Evolutionary conservation across 2,888 invertebrate species (phyloP).

Genomic region (Ormyrus pomaceus): DNA sequence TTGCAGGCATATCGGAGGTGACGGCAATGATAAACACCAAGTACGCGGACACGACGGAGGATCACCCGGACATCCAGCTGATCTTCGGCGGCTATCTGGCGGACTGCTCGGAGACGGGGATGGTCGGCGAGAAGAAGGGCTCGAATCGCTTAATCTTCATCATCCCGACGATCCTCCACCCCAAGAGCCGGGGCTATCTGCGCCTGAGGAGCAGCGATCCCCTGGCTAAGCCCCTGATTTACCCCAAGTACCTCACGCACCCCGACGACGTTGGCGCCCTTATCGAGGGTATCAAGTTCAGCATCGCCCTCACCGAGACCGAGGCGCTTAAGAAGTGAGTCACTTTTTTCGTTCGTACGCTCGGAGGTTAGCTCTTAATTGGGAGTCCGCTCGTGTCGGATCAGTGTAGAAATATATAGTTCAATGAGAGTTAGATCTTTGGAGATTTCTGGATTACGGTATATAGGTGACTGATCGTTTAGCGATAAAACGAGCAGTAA

Average conservation of each 20-base stretch:
- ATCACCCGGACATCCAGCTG: constrained; percentile 90
- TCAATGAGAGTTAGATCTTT: too few species aligned
- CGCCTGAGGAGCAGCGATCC: constrained; percentile 88
- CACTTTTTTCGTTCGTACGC: background rate
- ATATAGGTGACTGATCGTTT: too few species aligned
- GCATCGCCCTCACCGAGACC: constrained; percentile 84
- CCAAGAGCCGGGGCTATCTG: constrained; percentile 89
- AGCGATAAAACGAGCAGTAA: too few species aligned
- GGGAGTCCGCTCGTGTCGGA: too few species aligned
- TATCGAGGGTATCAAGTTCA: constrained; percentile 90
- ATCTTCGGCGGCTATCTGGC: constrained; percentile 93
- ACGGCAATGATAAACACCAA: constrained; percentile 89
- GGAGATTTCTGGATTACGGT: too few species aligned
- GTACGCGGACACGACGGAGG: constrained; percentile 84
- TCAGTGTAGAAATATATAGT: too few species aligned
- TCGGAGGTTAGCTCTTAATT: too few species aligned
- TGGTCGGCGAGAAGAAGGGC: constrained; percentile 87
- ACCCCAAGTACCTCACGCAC: constrained; percentile 87
- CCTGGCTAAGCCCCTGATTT: constrained; percentile 87
- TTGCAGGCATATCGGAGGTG: constrained; percentile 86
- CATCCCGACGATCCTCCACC: constrained; percentile 89
- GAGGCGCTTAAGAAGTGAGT: constrained; percentile 76
- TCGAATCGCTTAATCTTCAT: constrained; percentile 84
- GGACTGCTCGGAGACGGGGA: constrained; percentile 90
- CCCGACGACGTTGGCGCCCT: constrained; percentile 87